Base-by-base conservation (phyloP, 2,797 vertebrate genomes). In the Ambastaia sidthimunki region DNA sequence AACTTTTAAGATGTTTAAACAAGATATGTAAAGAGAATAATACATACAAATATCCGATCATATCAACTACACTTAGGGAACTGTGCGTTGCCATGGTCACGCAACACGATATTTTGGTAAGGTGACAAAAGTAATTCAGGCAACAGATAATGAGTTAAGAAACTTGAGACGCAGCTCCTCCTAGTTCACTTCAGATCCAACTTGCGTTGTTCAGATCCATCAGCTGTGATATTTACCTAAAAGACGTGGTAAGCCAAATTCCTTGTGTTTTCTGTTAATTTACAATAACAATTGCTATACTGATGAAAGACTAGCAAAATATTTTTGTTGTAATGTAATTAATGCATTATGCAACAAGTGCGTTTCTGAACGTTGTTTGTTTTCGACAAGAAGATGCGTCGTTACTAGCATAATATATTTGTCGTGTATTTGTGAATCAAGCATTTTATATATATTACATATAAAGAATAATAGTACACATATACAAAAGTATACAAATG, bases 111-210 rank as follows among this genome's bases (percentile, higher is more conserved):
- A n/a, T 28, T 47, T 69, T 11, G 5, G 11, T 59, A 15, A 47
- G 10, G 31, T 19, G 16, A 50, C 19, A 9, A 71, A n/a, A 50
- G 13, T 52, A 23, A 12, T 3, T 52, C 12, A 4, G 12, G 19
- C 55, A 21, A n/a, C 6, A 37, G 73, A 44, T 44, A 44, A 7
- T 62, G 23, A 73, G 11, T 19, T 62, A 34, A 57, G 66, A 50
- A 50, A 78, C 76, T 37, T 3, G 28, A 78, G 25, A 78, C 25
- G 9, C 18, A 34, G 47, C 25, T 31, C 23, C 50, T 55, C 47
- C 60, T 18, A 34, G 15, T 59, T n/a, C 25, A 31, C 15, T 31
- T 62, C 59, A 28, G 13, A 31, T 62, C 15, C 25, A 62, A 9
- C 5, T 3, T 2, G 10, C 11, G 65, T 69, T 63, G 57, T 67